phyloP scores from a whole-genome alignment of 2,113 vertebrate genomes.

The Maylandia zebra region DNA sequence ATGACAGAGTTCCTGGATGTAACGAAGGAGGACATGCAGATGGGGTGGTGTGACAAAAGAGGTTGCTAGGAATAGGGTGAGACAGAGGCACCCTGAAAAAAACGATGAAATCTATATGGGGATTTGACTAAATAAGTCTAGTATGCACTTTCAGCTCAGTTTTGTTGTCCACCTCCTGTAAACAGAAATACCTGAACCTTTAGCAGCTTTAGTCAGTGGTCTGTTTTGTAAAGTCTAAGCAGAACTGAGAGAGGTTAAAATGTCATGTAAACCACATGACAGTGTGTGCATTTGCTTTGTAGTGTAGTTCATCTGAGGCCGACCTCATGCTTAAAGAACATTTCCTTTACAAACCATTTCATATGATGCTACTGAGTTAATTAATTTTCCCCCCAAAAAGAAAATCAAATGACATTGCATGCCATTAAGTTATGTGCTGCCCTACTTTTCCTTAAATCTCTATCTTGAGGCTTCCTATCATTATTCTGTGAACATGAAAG shows the following conservation, averaged over 20 bases:
- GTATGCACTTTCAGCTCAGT: background rate
- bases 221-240: background rate
- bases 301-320: background rate
- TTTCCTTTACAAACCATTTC: background rate
- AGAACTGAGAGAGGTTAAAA: background rate
- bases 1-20: rapidly evolving
- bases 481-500: constrained; percentile 14
- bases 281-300: background rate
- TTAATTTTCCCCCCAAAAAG: background rate
- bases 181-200: background rate
- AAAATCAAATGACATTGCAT: background rate
- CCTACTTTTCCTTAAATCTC: constrained; percentile 16
- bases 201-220: background rate
- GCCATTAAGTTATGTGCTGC: background rate
- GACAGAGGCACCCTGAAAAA: background rate
- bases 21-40: rapidly evolving
- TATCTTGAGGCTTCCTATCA: constrained; percentile 14
- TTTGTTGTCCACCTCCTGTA: background rate
- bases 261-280: background rate
- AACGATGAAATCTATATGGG: rapidly evolving
- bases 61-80: background rate
- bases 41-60: background rate
- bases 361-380: background rate
- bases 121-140: background rate
- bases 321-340: background rate